Percentiles rank a stretch among this genome's conserved stretches.
Evolutionary conservation across 1,140 invertebrate species (phyloP).

Genomic region (Calycopis cecrops): DNA sequence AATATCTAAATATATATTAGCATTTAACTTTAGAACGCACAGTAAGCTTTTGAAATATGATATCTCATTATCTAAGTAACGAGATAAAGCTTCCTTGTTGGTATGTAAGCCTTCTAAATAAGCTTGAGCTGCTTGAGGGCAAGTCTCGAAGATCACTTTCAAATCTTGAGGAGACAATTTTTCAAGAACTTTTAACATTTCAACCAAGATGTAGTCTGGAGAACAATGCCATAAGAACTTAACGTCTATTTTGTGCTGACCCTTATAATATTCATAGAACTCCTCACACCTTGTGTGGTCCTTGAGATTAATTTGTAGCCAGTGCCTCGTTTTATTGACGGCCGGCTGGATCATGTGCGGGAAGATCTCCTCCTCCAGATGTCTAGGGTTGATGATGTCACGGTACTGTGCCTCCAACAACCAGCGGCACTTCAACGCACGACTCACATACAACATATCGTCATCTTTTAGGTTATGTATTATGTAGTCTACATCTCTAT

Average conservation of each 20-base stretch:
- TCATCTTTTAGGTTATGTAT: too few species aligned
- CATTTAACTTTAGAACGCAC: slow-evolving; percentile 21
- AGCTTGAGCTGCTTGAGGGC: slow-evolving; percentile 27
- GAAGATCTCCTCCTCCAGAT: too few species aligned
- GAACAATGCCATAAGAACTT: too few species aligned
- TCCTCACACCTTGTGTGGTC: slow-evolving; percentile 36
- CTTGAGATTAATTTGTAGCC: slow-evolving; percentile 38
- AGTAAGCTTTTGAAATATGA: slow-evolving; percentile 36
- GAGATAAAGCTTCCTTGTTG: slow-evolving; percentile 23
- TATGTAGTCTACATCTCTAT: too few species aligned
- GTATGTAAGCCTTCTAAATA: slow-evolving; percentile 38
- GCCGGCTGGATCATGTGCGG: slow-evolving; percentile 47
- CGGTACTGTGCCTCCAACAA: too few species aligned
- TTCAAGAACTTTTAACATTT: slow-evolving; percentile 33
- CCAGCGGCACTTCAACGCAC: too few species aligned
- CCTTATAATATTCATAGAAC: too few species aligned
- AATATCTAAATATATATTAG: slow-evolving; percentile 1
- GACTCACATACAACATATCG: too few species aligned
- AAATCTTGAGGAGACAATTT: slow-evolving; percentile 38
- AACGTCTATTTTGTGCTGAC: too few species aligned
- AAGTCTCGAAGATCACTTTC: slow-evolving; percentile 38
- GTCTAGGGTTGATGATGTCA: too few species aligned
- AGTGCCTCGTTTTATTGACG: slow-evolving; percentile 50
- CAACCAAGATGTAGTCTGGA: slow-evolving; percentile 31
- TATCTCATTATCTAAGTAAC: slow-evolving; percentile 27